These are phyloP conservation scores for Athrips mouffetella DNA, from an alignment of 2,888 invertebrate species.

Conservation along the genomic window DNA sequence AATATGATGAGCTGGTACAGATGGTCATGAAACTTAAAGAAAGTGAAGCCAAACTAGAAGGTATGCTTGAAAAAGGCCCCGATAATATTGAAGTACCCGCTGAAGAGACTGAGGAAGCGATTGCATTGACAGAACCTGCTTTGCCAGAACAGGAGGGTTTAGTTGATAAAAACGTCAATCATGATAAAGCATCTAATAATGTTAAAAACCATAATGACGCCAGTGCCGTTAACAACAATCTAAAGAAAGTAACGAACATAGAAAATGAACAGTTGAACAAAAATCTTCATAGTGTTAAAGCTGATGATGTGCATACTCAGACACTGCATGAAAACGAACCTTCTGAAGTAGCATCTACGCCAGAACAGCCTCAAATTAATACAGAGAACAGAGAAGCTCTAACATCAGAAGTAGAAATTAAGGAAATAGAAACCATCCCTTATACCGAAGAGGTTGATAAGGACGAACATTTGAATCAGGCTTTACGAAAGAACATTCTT, in stretches of 20 bases:
- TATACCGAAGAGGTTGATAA: constrained; percentile 36
- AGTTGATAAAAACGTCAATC: constrained; percentile 22
- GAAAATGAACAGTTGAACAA: constrained; percentile 72
- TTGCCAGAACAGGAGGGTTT: background rate
- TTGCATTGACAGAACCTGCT: constrained; percentile 29
- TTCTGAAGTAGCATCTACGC: constrained; percentile 18
- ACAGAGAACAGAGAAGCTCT: constrained; percentile 26
- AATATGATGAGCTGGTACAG: constrained; percentile 80
- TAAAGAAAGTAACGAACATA: constrained; percentile 67
- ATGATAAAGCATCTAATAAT: constrained; percentile 39
- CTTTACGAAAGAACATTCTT: constrained; percentile 61
- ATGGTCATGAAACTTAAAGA: constrained; percentile 84
- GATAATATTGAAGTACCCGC: constrained; percentile 59
- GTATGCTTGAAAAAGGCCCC: constrained; percentile 66
- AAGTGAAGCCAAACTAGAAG: constrained; percentile 82
- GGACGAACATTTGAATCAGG: constrained; percentile 54
- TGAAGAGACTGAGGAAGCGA: constrained; percentile 37
- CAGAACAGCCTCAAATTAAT: constrained; percentile 22
- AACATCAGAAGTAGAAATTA: constrained; percentile 32
- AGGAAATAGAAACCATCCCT: constrained; percentile 40
- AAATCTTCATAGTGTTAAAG: constrained; percentile 47
- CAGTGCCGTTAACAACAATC: constrained; percentile 42
- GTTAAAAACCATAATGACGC: constrained; percentile 45
- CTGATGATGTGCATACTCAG: constrained; percentile 37
- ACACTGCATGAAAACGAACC: constrained; percentile 34